Evolutionary conservation across 2,113 vertebrate genomes (phyloP).

Genomic region (Anhinga anhinga): DNA sequence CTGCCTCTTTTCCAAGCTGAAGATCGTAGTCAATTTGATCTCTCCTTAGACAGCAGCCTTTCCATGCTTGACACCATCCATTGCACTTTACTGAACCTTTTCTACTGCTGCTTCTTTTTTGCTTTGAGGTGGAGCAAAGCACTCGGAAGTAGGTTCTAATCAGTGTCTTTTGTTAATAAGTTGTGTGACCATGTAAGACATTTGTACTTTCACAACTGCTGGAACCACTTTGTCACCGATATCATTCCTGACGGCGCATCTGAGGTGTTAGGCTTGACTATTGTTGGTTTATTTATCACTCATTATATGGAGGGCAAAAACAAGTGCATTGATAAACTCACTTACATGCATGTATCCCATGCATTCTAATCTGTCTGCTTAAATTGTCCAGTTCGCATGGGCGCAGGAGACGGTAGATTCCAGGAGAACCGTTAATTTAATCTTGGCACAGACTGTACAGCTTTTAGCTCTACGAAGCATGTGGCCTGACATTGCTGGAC

Average conservation of each 20-base stretch:
- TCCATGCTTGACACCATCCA: neutral
- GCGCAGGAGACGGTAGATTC: neutral
- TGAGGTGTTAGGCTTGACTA: neutral
- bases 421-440: neutral
- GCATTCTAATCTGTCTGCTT: neutral
- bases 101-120: neutral
- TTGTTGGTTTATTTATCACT: neutral
- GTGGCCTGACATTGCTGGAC: neutral
- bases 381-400: neutral
- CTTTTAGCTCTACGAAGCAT: neutral
- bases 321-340: neutral
- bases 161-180: neutral
- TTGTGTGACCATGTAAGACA: neutral
- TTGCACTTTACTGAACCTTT: neutral
- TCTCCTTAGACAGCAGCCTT: neutral
- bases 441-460: neutral
- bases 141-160: neutral
- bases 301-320: neutral
- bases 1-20: neutral
- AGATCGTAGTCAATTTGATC: neutral
- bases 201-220: rapidly evolving
- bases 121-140: neutral
- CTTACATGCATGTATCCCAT: neutral
- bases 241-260: neutral
- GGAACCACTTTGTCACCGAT: neutral